phyloP scores from a whole-genome alignment of 2,888 invertebrate genomes.

The Sphaerolaimus hirsutus region DNA sequence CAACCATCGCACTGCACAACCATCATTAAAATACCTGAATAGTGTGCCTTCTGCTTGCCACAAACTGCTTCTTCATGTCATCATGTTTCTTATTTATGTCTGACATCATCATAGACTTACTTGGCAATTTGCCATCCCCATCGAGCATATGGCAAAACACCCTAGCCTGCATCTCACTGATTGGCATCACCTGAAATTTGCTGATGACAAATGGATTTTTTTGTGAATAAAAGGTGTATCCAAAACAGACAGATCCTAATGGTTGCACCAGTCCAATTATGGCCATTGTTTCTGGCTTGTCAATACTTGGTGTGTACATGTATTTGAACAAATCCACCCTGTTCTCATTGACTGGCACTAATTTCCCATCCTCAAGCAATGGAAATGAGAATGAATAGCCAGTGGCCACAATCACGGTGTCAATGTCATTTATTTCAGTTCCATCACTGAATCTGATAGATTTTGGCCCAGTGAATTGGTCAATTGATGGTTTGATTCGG shows the following conservation, averaged over 20 bases:
- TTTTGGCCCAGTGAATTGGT: neutral
- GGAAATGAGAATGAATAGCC: slow-evolving; percentile 29
- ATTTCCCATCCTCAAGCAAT: slow-evolving; percentile 20
- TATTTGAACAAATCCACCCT: no score
- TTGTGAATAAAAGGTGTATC: no score
- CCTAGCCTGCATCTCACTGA: slow-evolving; percentile 27
- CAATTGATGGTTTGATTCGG: neutral
- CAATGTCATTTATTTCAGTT: slow-evolving; percentile 14
- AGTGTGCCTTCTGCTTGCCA: slow-evolving; percentile 19
- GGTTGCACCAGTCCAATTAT: no score
- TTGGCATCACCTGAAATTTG: no score
- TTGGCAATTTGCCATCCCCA: neutral
- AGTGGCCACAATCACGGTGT: slow-evolving; percentile 24
- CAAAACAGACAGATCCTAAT: no score
- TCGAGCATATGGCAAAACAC: slow-evolving; percentile 14
- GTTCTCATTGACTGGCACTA: slow-evolving; percentile 17
- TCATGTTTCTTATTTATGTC: slow-evolving; percentile 18
- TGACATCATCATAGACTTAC: slow-evolving; percentile 16
- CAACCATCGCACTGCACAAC: no score
- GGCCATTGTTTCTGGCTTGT: no score
- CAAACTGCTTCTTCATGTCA: slow-evolving; percentile 10
- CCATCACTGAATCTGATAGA: slow-evolving; percentile 15
- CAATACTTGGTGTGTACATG: no score
- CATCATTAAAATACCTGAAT: slow-evolving; percentile 13
- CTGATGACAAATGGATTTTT: no score